Conservation (phyloP, 2,797 vertebrate genomes). For the Rachycentron canadum region DNA sequence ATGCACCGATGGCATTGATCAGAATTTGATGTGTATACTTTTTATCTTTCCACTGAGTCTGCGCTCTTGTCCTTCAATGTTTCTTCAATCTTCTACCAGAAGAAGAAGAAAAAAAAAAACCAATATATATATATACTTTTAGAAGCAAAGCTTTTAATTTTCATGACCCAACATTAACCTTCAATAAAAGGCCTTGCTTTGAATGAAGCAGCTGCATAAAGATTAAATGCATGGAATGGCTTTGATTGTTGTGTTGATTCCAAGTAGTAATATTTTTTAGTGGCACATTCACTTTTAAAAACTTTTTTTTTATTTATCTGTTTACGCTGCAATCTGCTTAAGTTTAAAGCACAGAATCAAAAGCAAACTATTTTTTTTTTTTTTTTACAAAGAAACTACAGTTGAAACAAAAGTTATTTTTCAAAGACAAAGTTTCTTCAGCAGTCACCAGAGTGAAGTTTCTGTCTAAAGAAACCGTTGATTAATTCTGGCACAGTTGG, state of each 20-base stretch:
- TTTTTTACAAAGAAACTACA: constrained; percentile 28
- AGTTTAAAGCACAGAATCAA: constrained; percentile 12
- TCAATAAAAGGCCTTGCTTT: constrained; percentile 24
- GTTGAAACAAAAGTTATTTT: constrained; percentile 40
- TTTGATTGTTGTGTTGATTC: constrained; percentile 45
- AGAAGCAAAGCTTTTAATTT: constrained; percentile 43
- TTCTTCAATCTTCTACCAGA: constrained; percentile 5
- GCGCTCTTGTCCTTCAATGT: constrained; percentile 28
- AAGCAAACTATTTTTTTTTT: constrained; percentile 20
- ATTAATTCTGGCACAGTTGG: constrained; percentile 80
- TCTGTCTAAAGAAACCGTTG: constrained; percentile 63
- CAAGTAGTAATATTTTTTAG: constrained; percentile 40
- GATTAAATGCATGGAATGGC: constrained; percentile 35
- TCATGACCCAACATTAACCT: constrained; percentile 26
- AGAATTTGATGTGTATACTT: constrained; percentile 16
- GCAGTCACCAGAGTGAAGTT: constrained; percentile 59
- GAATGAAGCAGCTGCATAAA: constrained; percentile 48
- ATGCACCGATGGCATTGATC: constrained; percentile 24
- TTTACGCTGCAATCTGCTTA: constrained; percentile 38
- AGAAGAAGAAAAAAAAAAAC: too few species aligned
- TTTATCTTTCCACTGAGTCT: constrained; percentile 14
- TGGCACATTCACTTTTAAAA: neutral
- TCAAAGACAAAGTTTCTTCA: constrained; percentile 66
- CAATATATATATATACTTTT: constrained; percentile 3
- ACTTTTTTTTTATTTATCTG: constrained; percentile 23